Evolutionary conservation across 2,797 vertebrate species (phyloP), one percentile per base, ranked within the genome.

Genomic region (Florisuga fusca): DNA sequence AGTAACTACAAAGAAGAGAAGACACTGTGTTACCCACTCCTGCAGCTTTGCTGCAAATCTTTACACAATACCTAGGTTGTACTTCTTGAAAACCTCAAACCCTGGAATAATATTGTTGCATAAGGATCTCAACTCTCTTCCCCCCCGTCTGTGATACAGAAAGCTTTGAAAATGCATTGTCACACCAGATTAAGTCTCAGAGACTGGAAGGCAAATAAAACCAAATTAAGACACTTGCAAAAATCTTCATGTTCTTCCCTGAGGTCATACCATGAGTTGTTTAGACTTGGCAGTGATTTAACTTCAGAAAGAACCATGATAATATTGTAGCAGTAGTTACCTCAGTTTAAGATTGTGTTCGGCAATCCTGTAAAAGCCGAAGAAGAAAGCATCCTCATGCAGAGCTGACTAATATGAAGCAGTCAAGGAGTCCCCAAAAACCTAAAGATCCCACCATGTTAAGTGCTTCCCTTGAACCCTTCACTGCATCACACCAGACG

Each of bases 1-100:
- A 99, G 98, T 91, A 99, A 98, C 99, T 99, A 75, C 33, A 93
- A 96, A 92, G 92, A 83, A 97, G 90, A 97, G 84, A 82, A 85
- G 95, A 93, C 50, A 91, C 53, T 19, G 34, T 87, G 87, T 88
- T 72, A 76, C 73, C 18, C 29, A 53, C 53, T 81, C 0, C 0
- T 31, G 79, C 72, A 90, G 72, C 77, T 74, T 85, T 1, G 3
- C 61, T 87, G 87, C 69, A 89, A 46, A 63, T 43, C 90, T 78
- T 68, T 38, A 84, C 59, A 58, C 55, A 76, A 83, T 38, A 66
- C 33, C 76, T 62, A 48, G 0, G 2, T 45, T 55, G 31, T 59
- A 41, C 53, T 76, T 89, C 55, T 80, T 41, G 58, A 69, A 89
- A 89, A 75, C 22, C 64, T 67, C 68, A 93, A 67, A 71, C 29